Evolutionary conservation across 2,113 vertebrate species (phyloP).

Genomic region (Rallus limicola): DNA sequence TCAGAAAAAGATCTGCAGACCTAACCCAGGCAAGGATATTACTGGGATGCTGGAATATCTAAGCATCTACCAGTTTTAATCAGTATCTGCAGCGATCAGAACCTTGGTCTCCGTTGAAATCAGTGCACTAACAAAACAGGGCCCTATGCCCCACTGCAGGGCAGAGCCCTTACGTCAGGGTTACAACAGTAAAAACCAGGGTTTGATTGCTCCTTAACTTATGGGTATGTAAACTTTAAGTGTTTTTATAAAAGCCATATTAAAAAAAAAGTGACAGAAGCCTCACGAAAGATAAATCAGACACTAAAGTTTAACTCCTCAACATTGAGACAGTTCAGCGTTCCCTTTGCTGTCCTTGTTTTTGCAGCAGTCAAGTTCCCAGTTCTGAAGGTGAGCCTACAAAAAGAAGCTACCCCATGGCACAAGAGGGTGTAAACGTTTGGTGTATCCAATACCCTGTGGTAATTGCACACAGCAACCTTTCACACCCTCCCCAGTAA

Average conservation of each 20-base stretch:
- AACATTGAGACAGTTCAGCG: neutral
- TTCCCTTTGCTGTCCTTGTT: neutral
- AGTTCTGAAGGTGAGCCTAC: neutral
- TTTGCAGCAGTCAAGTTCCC: neutral
- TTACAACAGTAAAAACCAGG: neutral
- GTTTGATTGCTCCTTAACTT: neutral
- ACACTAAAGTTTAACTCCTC: neutral
- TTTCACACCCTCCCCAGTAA: neutral
- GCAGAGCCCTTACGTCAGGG: neutral
- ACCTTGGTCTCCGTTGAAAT: neutral
- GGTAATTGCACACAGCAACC: neutral
- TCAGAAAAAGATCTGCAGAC: neutral
- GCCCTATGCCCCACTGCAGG: accelerated
- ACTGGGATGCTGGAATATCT: neutral
- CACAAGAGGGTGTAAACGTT: neutral
- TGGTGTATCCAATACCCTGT: neutral
- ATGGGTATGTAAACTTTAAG: neutral
- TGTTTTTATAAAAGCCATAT: neutral
- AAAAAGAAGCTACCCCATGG: neutral
- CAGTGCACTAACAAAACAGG: neutral
- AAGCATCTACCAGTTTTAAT: neutral
- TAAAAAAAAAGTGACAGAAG: neutral
- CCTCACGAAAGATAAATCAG: neutral
- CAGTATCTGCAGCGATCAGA: neutral
- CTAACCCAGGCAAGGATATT: neutral